These are phyloP conservation scores for Epizoanthus stellaris DNA, from an alignment of 92 coral and sea anemone genomes.

Conservation along the genomic window DNA sequence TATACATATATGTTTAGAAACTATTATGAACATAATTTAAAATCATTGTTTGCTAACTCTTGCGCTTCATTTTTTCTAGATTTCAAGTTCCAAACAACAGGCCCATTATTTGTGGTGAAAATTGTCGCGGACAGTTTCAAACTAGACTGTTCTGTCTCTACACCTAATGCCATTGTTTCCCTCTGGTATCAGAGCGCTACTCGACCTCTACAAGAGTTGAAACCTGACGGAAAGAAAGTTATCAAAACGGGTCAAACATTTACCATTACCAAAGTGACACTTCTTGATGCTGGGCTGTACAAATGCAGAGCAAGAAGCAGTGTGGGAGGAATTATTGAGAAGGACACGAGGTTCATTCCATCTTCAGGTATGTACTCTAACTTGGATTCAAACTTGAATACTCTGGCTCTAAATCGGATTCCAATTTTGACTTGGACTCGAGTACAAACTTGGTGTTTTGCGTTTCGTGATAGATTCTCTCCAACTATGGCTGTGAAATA, in stretches of 20 bases:
- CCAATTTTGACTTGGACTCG: too few species aligned
- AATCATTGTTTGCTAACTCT: neutral
- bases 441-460: too few species aligned
- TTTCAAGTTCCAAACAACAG: constrained; percentile 59
- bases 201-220: constrained; percentile 28
- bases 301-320: constrained; percentile 61
- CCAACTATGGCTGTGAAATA: too few species aligned
- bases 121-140: constrained; percentile 50
- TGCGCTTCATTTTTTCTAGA: constrained; percentile 34
- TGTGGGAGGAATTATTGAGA: constrained; percentile 50
- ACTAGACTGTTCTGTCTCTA: constrained; percentile 66
- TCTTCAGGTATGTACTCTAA: constrained; percentile 55
- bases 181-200: constrained; percentile 55
- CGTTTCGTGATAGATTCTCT: too few species aligned
- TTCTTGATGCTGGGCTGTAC: constrained; percentile 67
- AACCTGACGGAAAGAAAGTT: constrained; percentile 61
- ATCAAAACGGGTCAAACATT: constrained; percentile 43
- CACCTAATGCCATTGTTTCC: constrained; percentile 45
- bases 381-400: too few species aligned
- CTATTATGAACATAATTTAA: neutral
- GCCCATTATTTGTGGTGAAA: constrained; percentile 40
- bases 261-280: constrained; percentile 40
- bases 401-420: too few species aligned
- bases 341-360: constrained; percentile 53
- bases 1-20: too few species aligned